These are phyloP conservation scores for Esox lucius DNA, from an alignment of 2,797 vertebrate species.

Conservation along the genomic window DNA sequence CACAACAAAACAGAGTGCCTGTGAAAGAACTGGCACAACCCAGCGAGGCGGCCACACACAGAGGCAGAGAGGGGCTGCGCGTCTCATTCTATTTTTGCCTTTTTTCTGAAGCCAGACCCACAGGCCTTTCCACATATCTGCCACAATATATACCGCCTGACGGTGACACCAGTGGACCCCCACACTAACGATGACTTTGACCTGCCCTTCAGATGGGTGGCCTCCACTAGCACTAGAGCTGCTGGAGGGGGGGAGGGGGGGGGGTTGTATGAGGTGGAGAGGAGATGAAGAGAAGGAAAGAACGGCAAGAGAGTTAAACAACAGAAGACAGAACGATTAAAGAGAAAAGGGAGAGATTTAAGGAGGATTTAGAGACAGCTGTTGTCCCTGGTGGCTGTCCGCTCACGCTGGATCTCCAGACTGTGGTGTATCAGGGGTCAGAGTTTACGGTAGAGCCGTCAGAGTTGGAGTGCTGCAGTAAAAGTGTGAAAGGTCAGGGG, in stretches of 20 bases:
- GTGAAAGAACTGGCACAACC: slow-evolving; percentile 37
- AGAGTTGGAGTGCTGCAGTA: background rate
- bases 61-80: background rate
- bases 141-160: slow-evolving; percentile 60
- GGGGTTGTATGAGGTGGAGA: slow-evolving; percentile 25
- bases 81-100: slow-evolving; percentile 67
- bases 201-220: slow-evolving; percentile 67
- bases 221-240: slow-evolving; percentile 49
- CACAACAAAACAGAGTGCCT: slow-evolving; percentile 34
- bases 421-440: background rate
- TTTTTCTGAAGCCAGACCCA: slow-evolving; percentile 61
- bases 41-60: slow-evolving; percentile 23
- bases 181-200: slow-evolving; percentile 60
- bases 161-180: slow-evolving; percentile 44
- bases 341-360: slow-evolving; percentile 51
- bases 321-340: slow-evolving; percentile 1
- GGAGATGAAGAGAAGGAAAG: slow-evolving; percentile 9
- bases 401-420: background rate
- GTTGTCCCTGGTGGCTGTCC: background rate
- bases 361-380: slow-evolving; percentile 11
- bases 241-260: slow-evolving; percentile 34
- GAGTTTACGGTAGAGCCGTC: background rate
- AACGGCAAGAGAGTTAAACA: slow-evolving; percentile 7
- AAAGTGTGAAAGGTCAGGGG: background rate
- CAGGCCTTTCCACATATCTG: slow-evolving; percentile 66